phyloP scores from a whole-genome alignment of 2,888 invertebrate genomes.

The Patella caerulea region DNA sequence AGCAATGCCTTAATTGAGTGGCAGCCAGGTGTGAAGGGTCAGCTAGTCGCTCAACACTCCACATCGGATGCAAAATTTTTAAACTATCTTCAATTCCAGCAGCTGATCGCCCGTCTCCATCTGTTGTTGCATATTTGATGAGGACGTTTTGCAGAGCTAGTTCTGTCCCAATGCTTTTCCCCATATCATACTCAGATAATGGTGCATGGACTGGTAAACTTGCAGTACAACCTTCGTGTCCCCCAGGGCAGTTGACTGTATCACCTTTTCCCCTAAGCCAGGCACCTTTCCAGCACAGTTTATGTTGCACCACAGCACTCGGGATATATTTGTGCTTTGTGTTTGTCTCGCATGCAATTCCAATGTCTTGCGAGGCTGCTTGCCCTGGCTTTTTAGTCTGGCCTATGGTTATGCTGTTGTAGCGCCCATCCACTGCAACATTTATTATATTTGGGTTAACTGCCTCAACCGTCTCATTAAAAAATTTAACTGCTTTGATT shows the following conservation, averaged over 20 bases:
- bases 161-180: slow-evolving; percentile 14
- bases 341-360: neutral
- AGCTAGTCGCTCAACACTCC: too few species aligned
- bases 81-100: slow-evolving; percentile 9
- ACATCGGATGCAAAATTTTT: neutral
- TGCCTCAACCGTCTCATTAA: too few species aligned
- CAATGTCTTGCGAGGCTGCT: neutral
- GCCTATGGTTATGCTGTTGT: neutral
- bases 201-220: slow-evolving; percentile 13
- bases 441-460: too few species aligned
- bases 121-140: slow-evolving; percentile 16
- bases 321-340: neutral
- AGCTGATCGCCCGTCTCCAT: too few species aligned
- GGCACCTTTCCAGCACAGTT: too few species aligned
- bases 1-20: neutral
- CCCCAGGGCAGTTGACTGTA: neutral
- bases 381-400: neutral
- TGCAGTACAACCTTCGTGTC: slow-evolving; percentile 24
- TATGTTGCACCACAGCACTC: neutral
- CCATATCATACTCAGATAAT: slow-evolving; percentile 19
- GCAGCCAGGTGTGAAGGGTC: too few species aligned
- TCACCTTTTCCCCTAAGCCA: neutral
- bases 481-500: too few species aligned
- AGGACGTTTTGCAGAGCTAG: slow-evolving; percentile 21
- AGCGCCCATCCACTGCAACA: too few species aligned